Percentiles rank a stretch among this genome's conserved stretches.
These are phyloP conservation scores for Lophochroa leadbeateri DNA, from an alignment of 2,113 vertebrate species.

Conservation along the genomic window DNA sequence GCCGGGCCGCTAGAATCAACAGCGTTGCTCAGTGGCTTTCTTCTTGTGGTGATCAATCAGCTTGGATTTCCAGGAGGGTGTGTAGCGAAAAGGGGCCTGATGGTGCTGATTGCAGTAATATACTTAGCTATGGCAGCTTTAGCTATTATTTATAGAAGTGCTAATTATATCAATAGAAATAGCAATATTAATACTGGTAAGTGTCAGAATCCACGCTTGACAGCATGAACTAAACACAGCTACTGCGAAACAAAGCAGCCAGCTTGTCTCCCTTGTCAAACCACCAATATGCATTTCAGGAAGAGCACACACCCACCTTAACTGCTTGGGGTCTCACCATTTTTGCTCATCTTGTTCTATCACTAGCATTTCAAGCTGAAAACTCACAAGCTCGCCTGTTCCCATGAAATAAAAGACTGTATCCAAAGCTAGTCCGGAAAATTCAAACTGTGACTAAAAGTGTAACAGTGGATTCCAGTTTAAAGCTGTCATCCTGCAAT, in stretches of 20 bases:
- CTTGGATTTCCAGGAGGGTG: slow-evolving; percentile 49
- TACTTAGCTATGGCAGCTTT: slow-evolving; percentile 72
- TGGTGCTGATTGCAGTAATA: slow-evolving; percentile 66
- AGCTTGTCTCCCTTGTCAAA: slow-evolving; percentile 75
- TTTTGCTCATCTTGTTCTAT: slow-evolving; percentile 63
- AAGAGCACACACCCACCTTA: slow-evolving; percentile 69
- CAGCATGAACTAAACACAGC: slow-evolving; percentile 75
- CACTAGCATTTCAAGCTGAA: slow-evolving; percentile 47
- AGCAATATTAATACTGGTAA: slow-evolving; percentile 80
- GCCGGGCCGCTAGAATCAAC: slow-evolving; percentile 53
- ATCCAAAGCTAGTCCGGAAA: slow-evolving; percentile 41
- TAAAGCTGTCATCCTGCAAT: slow-evolving; percentile 20
- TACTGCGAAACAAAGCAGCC: slow-evolving; percentile 78
- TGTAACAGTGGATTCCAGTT: slow-evolving; percentile 1
- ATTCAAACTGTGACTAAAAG: slow-evolving; percentile 40
- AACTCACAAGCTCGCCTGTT: slow-evolving; percentile 35
- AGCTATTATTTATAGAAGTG: slow-evolving; percentile 77
- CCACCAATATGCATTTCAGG: slow-evolving; percentile 73
- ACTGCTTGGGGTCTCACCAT: slow-evolving; percentile 63
- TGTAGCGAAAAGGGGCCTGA: slow-evolving; percentile 54
- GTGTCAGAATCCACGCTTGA: slow-evolving; percentile 77
- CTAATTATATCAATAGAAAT: slow-evolving; percentile 84
- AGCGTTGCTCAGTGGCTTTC: slow-evolving; percentile 22
- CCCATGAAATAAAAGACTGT: background rate
- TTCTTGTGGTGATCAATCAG: slow-evolving; percentile 36